Evolutionary conservation across 2,113 vertebrate species (phyloP), one percentile per base, ranked within the genome.

Genomic region (Fregetta grallaria): DNA sequence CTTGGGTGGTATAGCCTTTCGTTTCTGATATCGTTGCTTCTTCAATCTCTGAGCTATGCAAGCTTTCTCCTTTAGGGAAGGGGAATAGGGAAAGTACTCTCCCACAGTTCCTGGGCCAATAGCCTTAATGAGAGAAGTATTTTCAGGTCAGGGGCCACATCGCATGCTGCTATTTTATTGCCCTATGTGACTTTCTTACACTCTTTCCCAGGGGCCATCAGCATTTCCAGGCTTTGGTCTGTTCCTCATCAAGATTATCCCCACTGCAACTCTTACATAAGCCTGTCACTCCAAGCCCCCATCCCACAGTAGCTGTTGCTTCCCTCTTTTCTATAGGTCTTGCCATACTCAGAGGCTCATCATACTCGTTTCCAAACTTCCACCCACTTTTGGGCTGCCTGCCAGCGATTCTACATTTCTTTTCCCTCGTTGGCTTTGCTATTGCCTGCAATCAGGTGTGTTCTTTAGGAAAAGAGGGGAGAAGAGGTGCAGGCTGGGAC

Each of bases 341-440:
- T 86, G 45, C 65, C 53, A 81, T 86, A 59, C 29, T 61, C 59
- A 74, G 59, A 88, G 59, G 32, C 86, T 93, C 70, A 92, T 59
- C 91, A 85, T 94, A 66, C 83, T 90, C 32, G 2, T 58, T 92
- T 94, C 79, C 68, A 94, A 81, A 91, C 45, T 86, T 91, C 88
- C 80, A 81, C 86, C 86, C 86, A 89, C 88, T 88, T 95, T 74
- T 75, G 66, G 92, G 77, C 70, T 86, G 20, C 66, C 62, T 59
- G 66, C 70, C 76, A 96, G 70, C 1, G 1, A 80, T 89, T 75
- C 62, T 53, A 38, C 58, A 56, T 78, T 81, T 78, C n/a, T 84
- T 70, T 81, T 92, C 30, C 52, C 42, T 78, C 20, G 20, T 70
- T 91, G 70, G 68, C 49, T 94, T 92, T 92, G 44, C 47, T 56